phyloP scores from a whole-genome alignment of 2,888 invertebrate genomes.

The Nasonia oneida region DNA sequence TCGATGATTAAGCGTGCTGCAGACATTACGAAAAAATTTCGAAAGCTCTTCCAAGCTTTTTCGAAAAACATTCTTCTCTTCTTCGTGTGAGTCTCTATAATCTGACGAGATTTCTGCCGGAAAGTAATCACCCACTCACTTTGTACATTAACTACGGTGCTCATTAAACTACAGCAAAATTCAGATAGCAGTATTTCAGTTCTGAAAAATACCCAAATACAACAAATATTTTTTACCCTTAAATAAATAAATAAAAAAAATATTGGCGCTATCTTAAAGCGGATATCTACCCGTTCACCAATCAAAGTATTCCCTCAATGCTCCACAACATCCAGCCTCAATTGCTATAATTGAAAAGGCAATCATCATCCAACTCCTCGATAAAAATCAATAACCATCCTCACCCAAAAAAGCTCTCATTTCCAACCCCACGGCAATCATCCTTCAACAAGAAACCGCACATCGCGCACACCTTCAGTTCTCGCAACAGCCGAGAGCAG shows the following conservation, averaged over 20 bases:
- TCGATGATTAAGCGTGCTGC: background rate
- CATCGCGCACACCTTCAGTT: background rate
- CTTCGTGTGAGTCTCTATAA: background rate
- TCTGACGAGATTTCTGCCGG: background rate
- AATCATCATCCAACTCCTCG: background rate
- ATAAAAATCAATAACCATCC: background rate
- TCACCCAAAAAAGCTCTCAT: background rate
- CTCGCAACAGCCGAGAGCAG: background rate
- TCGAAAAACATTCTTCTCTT: background rate
- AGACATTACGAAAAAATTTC: background rate
- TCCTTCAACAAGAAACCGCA: background rate
- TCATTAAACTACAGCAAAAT: background rate
- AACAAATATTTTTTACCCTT: no score
- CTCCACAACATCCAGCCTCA: no score
- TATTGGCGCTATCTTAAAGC: no score
- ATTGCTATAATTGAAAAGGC: no score
- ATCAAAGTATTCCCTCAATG: no score
- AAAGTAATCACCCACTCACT: background rate
- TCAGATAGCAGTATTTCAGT: background rate
- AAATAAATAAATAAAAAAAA: no score
- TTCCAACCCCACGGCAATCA: background rate
- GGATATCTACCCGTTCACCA: no score
- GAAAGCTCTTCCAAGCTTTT: background rate
- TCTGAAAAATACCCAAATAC: no score
- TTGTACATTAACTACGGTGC: background rate